A percentile compares a stretch with the other conserved stretches of the same genome.
These are phyloP conservation scores for Periphyllus acericola DNA, from an alignment of 2,888 invertebrate genomes.

Conservation along the genomic window DNA sequence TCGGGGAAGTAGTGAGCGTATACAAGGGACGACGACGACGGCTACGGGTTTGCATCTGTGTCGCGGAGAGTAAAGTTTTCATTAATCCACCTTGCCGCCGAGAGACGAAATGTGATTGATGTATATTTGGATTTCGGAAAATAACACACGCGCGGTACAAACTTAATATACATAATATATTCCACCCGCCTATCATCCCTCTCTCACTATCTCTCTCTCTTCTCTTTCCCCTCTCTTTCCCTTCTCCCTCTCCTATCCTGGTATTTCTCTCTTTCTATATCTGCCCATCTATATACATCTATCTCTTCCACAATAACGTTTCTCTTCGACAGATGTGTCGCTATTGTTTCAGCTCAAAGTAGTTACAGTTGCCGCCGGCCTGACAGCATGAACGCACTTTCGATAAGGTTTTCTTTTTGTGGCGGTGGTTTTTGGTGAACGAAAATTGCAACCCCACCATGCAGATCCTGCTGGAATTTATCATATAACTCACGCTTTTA, in stretches of 20 bases:
- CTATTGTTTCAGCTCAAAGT: background rate
- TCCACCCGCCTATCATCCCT: background rate
- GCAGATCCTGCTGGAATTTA: too few species aligned
- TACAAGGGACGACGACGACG: background rate
- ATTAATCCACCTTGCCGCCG: conserved; percentile 24
- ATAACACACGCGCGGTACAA: background rate
- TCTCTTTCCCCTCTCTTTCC: background rate
- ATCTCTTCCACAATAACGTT: background rate
- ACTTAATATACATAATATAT: background rate
- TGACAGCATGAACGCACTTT: background rate
- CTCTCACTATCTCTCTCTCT: background rate
- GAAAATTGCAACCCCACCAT: background rate
- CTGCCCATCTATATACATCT: background rate
- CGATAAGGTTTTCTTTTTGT: background rate
- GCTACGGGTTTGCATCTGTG: background rate
- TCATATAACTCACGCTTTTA: too few species aligned
- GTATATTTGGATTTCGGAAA: conserved; percentile 21
- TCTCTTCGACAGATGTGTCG: background rate
- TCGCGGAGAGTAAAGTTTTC: conserved; percentile 39
- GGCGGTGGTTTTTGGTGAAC: background rate
- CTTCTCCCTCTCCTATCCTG: background rate
- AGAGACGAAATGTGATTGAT: conserved; percentile 53
- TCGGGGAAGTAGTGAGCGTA: background rate
- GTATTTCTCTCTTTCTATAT: background rate
- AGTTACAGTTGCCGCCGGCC: background rate